phyloP scores from a whole-genome alignment of 2,797 vertebrate species.

The Pyrocephalus nanus region DNA sequence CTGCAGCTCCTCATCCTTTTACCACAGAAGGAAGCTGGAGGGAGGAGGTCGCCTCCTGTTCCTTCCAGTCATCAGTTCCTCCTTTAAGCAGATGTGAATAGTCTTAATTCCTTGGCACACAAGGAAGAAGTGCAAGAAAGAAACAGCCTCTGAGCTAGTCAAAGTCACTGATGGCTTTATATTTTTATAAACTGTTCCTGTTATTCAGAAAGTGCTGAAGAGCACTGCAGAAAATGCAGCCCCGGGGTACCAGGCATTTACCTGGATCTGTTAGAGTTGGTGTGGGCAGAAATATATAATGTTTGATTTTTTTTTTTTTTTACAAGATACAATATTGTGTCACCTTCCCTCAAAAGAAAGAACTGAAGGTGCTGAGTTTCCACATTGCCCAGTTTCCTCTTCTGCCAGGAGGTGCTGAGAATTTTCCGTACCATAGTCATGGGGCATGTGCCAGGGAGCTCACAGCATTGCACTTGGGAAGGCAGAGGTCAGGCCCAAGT shows the following conservation, averaged over 20 bases:
- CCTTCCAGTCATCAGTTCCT: neutral
- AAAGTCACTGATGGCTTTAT: neutral
- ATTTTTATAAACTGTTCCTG: neutral
- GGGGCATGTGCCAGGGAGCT: fast-evolving
- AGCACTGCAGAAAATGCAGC: neutral
- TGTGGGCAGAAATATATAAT: neutral
- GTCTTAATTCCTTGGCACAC: neutral
- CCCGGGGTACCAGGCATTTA: neutral
- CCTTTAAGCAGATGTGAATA: neutral
- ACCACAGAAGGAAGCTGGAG: neutral
- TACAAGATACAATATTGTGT: neutral
- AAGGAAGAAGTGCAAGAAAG: neutral
- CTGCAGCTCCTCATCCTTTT: neutral
- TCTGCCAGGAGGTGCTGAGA: neutral
- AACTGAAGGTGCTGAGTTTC: neutral
- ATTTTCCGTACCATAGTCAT: neutral
- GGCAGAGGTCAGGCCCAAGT: fast-evolving
- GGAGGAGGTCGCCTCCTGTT: neutral
- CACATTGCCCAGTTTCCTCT: neutral
- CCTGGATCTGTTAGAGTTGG: neutral
- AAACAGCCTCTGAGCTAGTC: neutral
- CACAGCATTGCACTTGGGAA: fast-evolving
- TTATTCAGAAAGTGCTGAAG: neutral
- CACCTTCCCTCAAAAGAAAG: neutral
- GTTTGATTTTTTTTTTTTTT: neutral